Base-by-base conservation (phyloP, 2,113 vertebrate genomes). In the Penelope pileata region DNA sequence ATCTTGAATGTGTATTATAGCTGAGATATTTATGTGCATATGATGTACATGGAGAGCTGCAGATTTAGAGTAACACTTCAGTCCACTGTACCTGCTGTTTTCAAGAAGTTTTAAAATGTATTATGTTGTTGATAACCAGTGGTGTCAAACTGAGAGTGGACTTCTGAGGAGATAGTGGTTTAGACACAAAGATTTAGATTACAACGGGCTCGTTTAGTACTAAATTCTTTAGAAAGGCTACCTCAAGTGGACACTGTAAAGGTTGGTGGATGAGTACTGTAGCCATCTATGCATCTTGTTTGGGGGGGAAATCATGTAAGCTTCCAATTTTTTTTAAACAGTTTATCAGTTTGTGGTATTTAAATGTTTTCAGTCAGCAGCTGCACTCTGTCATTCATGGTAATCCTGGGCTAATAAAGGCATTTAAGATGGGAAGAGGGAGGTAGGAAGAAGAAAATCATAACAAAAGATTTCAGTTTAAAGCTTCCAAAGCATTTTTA, bases 401-500 rank as follows among this genome's bases (percentile, higher is more conserved):
- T 94, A 97, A 86, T 93, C 77, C 79, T 94, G 42, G 94, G 93
- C 93, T 97, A 96, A 98, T 80, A 96, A 96, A 96, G 93, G 32
- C 96, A 86, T 96, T 94, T 63, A 92, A 95, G 96, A 93, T 83
- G 88, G 85, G 74, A 95, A 96, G 97, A 91, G 94, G 96, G 95
- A 97, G 94, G 88, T 73, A 94, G 88, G 86, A 95, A 86, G 92
- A 96, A 96, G 94, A 96, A 93, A 77, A 80, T n/a, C 56, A 80
- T 77, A 94, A 96, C 89, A 75, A 94, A 97, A 95, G 82, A 93
- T 94, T 96, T 96, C 83, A 95, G 96, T 97, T 97, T 97, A 93
- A 97, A 93, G 97, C 97, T 98, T 98, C 97, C 97, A 98, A 97
- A 98, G 96, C 96, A 91, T 98, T 98, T 98, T 98, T 98, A 95